These are phyloP conservation scores for Dipodomys spectabilis DNA, from an alignment of 2,113 vertebrate species.

Conservation along the genomic window DNA sequence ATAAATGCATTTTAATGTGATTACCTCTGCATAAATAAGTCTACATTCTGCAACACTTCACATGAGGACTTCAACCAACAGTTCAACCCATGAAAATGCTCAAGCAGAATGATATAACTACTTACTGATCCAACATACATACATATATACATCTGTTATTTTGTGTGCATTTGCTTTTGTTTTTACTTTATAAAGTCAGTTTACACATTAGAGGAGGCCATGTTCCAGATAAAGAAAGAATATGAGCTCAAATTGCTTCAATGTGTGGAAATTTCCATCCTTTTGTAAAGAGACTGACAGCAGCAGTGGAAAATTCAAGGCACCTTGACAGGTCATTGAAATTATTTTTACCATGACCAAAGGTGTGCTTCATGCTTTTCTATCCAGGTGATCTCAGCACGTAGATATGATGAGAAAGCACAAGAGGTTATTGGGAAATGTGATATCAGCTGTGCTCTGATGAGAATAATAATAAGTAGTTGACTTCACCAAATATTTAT, in stretches of 20 bases:
- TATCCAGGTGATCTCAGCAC: constrained; percentile 7
- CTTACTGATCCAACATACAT: neutral
- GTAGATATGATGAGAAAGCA: neutral
- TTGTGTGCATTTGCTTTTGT: neutral
- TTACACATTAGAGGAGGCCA: neutral
- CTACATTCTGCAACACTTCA: too few species aligned
- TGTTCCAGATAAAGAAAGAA: neutral
- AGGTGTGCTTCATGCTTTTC: neutral
- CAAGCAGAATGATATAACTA: neutral
- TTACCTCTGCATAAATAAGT: neutral
- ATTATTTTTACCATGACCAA: constrained; percentile 16
- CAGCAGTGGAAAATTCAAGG: neutral
- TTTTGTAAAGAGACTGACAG: neutral
- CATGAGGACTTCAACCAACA: neutral
- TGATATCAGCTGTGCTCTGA: neutral
- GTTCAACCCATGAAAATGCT: neutral
- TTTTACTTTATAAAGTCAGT: neutral
- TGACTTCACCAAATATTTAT: constrained; percentile 37
- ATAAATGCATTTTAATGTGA: neutral
- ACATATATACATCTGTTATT: neutral
- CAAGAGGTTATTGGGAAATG: neutral
- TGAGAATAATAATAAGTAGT: constrained; percentile 7
- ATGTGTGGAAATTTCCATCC: constrained; percentile 4
- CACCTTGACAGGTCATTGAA: neutral
- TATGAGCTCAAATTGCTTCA: neutral